Evolutionary conservation across 2,113 vertebrate genomes (phyloP).

Genomic region (Xyliphius kryptos): DNA sequence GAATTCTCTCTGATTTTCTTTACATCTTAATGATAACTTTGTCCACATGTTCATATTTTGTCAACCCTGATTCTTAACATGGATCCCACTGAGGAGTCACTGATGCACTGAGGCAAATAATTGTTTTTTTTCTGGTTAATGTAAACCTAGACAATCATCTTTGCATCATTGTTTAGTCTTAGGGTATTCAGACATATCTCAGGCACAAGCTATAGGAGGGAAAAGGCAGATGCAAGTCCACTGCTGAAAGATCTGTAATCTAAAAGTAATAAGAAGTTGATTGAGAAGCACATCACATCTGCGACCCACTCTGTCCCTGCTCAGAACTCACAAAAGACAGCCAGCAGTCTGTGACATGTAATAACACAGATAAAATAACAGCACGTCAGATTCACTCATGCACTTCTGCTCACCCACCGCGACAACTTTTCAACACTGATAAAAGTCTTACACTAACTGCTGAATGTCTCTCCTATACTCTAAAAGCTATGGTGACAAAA

Average conservation of each 20-base stretch:
- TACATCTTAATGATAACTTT: not conserved
- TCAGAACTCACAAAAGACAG: constrained; percentile 10
- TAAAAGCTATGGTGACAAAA: not conserved
- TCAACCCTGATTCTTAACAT: not conserved
- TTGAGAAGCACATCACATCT: constrained; percentile 17
- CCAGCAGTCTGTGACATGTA: constrained; percentile 11
- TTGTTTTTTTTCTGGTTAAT: constrained; percentile 1
- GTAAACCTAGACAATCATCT: not conserved
- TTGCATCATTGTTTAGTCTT: not conserved
- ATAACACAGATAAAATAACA: constrained; percentile 23
- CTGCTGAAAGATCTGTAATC: constrained; percentile 13
- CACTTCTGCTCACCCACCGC: not conserved
- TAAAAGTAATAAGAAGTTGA: constrained; percentile 25
- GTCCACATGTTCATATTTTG: not conserved
- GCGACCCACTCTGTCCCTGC: constrained; percentile 10
- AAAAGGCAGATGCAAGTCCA: not conserved
- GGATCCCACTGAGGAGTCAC: not conserved
- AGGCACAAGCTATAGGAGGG: not conserved
- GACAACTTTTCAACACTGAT: constrained; percentile 15
- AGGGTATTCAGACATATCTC: not conserved
- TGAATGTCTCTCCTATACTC: constrained; percentile 5
- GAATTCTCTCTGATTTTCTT: not conserved
- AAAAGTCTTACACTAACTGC: constrained; percentile 8
- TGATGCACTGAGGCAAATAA: not conserved
- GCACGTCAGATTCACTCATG: not conserved